Evolutionary conservation across 2,888 invertebrate genomes (phyloP).

Genomic region (Nysson spinosus): DNA sequence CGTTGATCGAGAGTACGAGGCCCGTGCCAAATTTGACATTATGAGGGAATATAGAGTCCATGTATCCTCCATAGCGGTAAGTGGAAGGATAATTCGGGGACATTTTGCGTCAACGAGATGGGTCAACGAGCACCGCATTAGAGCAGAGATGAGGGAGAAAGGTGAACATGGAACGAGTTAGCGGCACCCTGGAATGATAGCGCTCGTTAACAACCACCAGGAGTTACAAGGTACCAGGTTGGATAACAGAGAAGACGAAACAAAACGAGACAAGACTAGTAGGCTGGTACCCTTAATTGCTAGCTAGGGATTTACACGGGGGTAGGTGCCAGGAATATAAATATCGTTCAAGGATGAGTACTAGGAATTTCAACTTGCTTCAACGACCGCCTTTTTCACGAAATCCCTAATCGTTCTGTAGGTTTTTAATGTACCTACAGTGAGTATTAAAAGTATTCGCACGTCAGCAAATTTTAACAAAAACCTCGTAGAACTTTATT

Average conservation of each 20-base stretch:
- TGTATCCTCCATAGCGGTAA: neutral
- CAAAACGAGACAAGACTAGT: slow-evolving; percentile 51
- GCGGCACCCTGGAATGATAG: slow-evolving; percentile 56
- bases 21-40: slow-evolving; percentile 33
- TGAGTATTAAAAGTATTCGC: no score
- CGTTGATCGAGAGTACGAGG: slow-evolving; percentile 23
- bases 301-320: slow-evolving; percentile 66
- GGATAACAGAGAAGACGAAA: slow-evolving; percentile 42
- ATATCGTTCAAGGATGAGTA: slow-evolving; percentile 56
- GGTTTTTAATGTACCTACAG: slow-evolving; percentile 45
- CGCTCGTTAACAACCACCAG: slow-evolving; percentile 67
- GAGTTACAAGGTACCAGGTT: slow-evolving; percentile 53
- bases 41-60: slow-evolving; percentile 2
- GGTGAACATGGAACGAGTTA: slow-evolving; percentile 39
- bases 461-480: no score
- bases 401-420: slow-evolving; percentile 40
- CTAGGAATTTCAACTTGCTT: slow-evolving; percentile 43
- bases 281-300: slow-evolving; percentile 68
- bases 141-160: slow-evolving; percentile 19
- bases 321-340: slow-evolving; percentile 68
- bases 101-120: slow-evolving; percentile 54
- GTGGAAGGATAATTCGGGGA: slow-evolving; percentile 55
- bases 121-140: slow-evolving; percentile 53
- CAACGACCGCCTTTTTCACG: slow-evolving; percentile 24
- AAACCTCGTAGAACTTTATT: no score